Conservation (phyloP, 2,113 vertebrate species). For the Nothobranchius furzeri region DNA sequence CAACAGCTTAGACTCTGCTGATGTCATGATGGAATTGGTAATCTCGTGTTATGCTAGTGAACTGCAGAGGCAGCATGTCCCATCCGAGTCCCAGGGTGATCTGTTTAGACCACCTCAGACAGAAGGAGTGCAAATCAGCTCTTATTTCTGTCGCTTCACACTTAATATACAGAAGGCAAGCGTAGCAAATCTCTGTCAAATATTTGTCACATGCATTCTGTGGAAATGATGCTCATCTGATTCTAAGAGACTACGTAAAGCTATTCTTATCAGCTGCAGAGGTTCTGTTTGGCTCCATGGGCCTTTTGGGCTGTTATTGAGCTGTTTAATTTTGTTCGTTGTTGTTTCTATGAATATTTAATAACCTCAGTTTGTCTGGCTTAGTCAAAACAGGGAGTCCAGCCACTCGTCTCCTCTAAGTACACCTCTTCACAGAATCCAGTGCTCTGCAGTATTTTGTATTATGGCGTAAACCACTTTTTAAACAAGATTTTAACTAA, state of each 20-base stretch:
- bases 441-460: not conserved
- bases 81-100: conserved; percentile 26
- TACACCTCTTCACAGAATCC: conserved; percentile 2
- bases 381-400: not conserved
- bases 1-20: conserved; percentile 28
- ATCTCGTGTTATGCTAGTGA: conserved; percentile 31
- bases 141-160: conserved; percentile 20
- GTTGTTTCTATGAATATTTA: conserved; percentile 53
- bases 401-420: not conserved
- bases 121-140: conserved; percentile 47
- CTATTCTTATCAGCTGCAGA: not conserved
- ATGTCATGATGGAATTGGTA: conserved; percentile 48
- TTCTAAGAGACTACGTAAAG: not conserved
- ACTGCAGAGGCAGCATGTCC: conserved; percentile 26
- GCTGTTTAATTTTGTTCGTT: conserved; percentile 39
- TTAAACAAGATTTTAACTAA: too few relatives aligned
- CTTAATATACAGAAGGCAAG: conserved; percentile 29
- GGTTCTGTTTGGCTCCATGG: conserved; percentile 2
- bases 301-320: conserved; percentile 37
- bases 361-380: conserved; percentile 41
- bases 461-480: not conserved
- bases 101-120: conserved; percentile 35
- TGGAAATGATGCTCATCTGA: not conserved
- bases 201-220: conserved; percentile 7
- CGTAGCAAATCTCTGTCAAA: conserved; percentile 29